phyloP scores from a whole-genome alignment of 1,140 invertebrate genomes.

The Orius laevigatus region DNA sequence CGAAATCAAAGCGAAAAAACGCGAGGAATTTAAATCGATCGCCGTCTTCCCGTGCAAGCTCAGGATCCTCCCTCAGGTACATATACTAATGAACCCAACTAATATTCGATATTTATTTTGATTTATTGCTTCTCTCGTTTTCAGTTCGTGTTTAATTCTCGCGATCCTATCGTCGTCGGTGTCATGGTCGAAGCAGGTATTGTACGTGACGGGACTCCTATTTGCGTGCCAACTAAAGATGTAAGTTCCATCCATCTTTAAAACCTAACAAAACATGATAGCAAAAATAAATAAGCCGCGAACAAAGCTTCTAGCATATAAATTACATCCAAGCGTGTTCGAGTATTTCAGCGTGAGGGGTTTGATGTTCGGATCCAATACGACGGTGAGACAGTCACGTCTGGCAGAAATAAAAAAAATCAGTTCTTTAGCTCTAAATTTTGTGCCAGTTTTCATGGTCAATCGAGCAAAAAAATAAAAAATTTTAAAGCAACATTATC shows the following conservation, averaged over 20 bases:
- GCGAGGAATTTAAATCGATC: slow-evolving; percentile 87
- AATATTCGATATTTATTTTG: background rate
- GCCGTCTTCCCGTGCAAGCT: slow-evolving; percentile 98
- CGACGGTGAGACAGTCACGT: too few species aligned
- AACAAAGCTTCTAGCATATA: too few species aligned
- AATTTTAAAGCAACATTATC: too few species aligned
- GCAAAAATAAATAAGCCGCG: too few species aligned
- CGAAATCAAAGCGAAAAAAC: slow-evolving; percentile 80
- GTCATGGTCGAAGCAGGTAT: slow-evolving; percentile 92
- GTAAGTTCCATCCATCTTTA: slow-evolving; percentile 34
- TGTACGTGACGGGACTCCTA: slow-evolving; percentile 87
- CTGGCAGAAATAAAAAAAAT: too few species aligned
- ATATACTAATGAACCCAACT: background rate
- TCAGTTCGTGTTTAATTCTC: slow-evolving; percentile 91
- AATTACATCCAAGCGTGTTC: too few species aligned
- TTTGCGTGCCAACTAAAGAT: slow-evolving; percentile 92
- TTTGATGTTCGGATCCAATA: too few species aligned
- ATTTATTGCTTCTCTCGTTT: slow-evolving; percentile 11
- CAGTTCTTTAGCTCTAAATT: too few species aligned
- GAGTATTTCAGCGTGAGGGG: too few species aligned
- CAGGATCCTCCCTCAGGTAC: slow-evolving; percentile 62
- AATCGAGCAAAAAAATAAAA: too few species aligned
- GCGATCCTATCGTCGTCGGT: slow-evolving; percentile 94
- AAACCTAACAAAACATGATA: too few species aligned
- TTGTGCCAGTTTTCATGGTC: too few species aligned